Evolutionary conservation across 2,113 vertebrate species (phyloP).

Genomic region (Leucosticte australis): DNA sequence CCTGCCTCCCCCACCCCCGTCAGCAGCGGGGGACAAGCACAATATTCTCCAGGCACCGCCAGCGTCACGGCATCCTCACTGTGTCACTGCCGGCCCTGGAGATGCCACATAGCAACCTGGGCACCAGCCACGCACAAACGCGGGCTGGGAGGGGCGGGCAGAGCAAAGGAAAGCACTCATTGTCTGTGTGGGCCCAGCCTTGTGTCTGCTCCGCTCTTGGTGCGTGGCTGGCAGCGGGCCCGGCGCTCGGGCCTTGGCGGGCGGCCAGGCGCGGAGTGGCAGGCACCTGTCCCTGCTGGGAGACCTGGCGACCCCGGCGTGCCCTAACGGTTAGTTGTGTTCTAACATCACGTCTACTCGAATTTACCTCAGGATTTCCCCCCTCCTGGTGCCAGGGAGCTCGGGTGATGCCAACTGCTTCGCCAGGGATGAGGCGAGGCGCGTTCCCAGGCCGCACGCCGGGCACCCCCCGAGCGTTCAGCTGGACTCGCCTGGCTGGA

Average conservation of each 20-base stretch:
- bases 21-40: not conserved
- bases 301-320: constrained; percentile 63
- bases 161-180: not conserved
- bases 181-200: constrained; percentile 21
- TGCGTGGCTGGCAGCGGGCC: constrained; percentile 43
- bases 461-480: constrained; percentile 27
- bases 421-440: not conserved
- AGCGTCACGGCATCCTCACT: not conserved
- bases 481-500: constrained; percentile 14
- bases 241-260: constrained; percentile 38
- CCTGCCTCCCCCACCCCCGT: not conserved
- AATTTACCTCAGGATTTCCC: constrained; percentile 67
- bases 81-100: not conserved
- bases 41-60: not conserved
- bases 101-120: constrained; percentile 14
- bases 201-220: constrained; percentile 55
- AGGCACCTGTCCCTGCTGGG: constrained; percentile 70
- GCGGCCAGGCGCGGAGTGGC: constrained; percentile 22
- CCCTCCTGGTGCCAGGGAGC: constrained; percentile 32
- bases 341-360: constrained; percentile 61
- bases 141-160: not conserved
- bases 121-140: not conserved
- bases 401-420: constrained; percentile 39
- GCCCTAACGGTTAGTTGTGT: constrained; percentile 49
- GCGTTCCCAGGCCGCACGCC: constrained; percentile 15